Base-by-base conservation (phyloP, 2,888 invertebrate genomes). In the Microplitis deprimator region DNA sequence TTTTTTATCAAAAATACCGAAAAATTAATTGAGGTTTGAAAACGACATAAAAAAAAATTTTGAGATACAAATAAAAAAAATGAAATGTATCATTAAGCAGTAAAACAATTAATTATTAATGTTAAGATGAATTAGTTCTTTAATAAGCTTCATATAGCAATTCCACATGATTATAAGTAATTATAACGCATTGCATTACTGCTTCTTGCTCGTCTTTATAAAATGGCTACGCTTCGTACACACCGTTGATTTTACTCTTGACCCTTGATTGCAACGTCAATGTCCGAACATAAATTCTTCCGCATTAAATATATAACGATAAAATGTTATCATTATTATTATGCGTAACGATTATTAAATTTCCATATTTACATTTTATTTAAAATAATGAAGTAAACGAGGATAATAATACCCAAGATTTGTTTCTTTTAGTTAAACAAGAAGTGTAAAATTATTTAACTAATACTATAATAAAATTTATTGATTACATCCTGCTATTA, bases 181-280 rank as follows among this genome's bases (percentile, higher is more conserved):
- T 84, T 84, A 84, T 83, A 81, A 84, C 82, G 82, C 81, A 80
- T 82, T 79, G 79, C 79, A 80, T 81, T 81, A 81, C 82, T 80
- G 81, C 80, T 83, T 81, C 81, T 83, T 81, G 78, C 78, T 50
- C 50, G 50, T 68, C 68, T 67, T 68, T 75, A 73, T 77, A 78
- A 80, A 79, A 81, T 79, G 79, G 79, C 79, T 79, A 83, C 82
- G 81, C 81, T 83, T 82, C 80, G 83, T 81, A 85, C 82, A 80
- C 82, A 78, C 79, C 82, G 79, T 79, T 82, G 81, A 81, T 84
- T 83, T 84, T 80, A 80, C 79, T 68, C 73, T 41, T 64, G 74
- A 75, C 75, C 77, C 70, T 75, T 68, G 68, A 79, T 75, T 76
- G 65, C 77, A 78, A 80, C 79, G 82, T 82, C 80, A 82, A 80